phyloP scores from a whole-genome alignment of 2,888 invertebrate genomes.

The Parascotia fuliginaria region DNA sequence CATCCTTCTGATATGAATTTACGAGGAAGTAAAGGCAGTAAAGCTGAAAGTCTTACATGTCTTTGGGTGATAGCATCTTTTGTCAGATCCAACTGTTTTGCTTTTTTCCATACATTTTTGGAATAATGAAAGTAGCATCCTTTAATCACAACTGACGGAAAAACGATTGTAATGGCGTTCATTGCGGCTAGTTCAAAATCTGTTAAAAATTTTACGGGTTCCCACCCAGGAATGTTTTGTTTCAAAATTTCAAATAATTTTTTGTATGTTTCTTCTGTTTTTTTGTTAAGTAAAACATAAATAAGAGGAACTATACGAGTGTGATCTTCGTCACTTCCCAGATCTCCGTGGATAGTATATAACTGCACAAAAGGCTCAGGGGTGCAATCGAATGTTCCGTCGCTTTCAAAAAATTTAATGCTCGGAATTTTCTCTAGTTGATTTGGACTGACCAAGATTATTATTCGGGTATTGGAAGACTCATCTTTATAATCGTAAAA shows the following conservation, averaged over 20 bases:
- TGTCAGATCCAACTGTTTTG: slow-evolving; percentile 10
- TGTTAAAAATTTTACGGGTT: slow-evolving; percentile 5
- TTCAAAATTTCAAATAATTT: slow-evolving; percentile 9
- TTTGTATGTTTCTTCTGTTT: slow-evolving; percentile 12
- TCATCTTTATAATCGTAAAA: slow-evolving; percentile 10
- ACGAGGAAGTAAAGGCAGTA: slow-evolving; percentile 15
- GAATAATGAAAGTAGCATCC: slow-evolving; percentile 16
- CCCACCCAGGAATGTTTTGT: slow-evolving; percentile 1
- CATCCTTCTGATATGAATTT: slow-evolving; percentile 6
- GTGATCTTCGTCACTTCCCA: slow-evolving; percentile 4
- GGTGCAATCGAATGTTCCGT: slow-evolving; percentile 11
- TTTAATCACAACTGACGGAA: slow-evolving; percentile 9
- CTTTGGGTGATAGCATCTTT: not conserved
- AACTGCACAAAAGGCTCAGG: slow-evolving; percentile 9
- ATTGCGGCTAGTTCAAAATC: slow-evolving; percentile 16
- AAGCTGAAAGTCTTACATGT: slow-evolving; percentile 10
- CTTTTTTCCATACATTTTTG: slow-evolving; percentile 20
- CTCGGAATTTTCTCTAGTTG: not conserved
- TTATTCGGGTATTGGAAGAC: slow-evolving; percentile 7
- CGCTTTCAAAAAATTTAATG: not conserved
- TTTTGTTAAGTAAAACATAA: slow-evolving; percentile 13
- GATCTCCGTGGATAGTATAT: slow-evolving; percentile 10
- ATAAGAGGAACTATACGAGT: slow-evolving; percentile 8
- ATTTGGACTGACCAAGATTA: not conserved
- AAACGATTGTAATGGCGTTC: slow-evolving; percentile 11